Base-by-base conservation (phyloP, 2,888 invertebrate species). In the Hypolimnas misippus region DNA sequence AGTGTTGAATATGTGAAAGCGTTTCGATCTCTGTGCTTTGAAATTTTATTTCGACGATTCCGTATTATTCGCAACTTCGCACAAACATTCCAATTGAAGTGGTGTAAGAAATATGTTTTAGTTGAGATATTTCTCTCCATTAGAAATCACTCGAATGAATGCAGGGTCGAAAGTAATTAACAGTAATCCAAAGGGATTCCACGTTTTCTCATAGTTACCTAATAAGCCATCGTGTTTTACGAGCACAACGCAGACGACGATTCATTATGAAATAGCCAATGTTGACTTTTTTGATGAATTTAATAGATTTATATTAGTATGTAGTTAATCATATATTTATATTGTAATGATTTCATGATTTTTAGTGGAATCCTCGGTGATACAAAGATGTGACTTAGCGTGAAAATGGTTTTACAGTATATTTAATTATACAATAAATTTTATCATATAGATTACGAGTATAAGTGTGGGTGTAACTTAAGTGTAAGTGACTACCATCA, bases 81-180 rank as follows among this genome's bases (percentile, higher is more conserved):
- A 76, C 75, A 73, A 74, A 75, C 76, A 82, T 84, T 83, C 77
- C 77, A 69, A 73, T 63, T 67, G 66, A 75, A 67, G 61, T 69
- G 66, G 73, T 69, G 62, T 65, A 71, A 64, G 70, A 68, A 64
- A 66, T 67, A 64, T 70, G 17, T 44, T 44, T 19, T 44, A 46
- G 68, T 69, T 67, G 58, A 68, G 63, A 71, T 69, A 69, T 73
- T 66, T 73, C 68, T 74, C 70, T 77, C 64, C 70, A 72, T 71
- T 76, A 73, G 84, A 78, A 86, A 86, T 89, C 87, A 84, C 84
- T 87, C 75, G 76, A 78, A 77, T 79, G 76, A 75, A 83, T 79
- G 81, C 81, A 81, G 81, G 83, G 81, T 84, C 71, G 72, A 73
- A 75, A 77, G 76, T 78, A 71, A 68, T 70, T 65, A 70, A 69